These are phyloP conservation scores for Enteromius mattozi DNA, from an alignment of 2,797 vertebrate genomes.

Conservation along the genomic window DNA sequence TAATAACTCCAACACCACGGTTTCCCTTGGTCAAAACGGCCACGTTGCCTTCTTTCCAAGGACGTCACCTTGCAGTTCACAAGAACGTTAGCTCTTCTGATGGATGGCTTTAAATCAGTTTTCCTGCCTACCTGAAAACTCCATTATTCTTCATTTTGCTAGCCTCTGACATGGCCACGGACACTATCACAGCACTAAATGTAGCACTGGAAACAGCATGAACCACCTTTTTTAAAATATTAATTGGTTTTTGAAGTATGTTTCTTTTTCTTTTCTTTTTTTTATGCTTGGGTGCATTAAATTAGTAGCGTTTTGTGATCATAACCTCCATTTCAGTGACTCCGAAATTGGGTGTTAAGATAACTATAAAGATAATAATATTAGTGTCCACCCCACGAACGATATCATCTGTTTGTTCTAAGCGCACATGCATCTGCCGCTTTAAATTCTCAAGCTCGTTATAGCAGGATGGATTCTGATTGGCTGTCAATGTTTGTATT, in stretches of 20 bases:
- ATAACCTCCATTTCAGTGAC: not conserved
- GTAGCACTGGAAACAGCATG: not conserved
- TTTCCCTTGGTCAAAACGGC: slow-evolving; percentile 62
- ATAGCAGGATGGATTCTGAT: too few relatives aligned
- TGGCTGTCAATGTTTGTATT: too few relatives aligned
- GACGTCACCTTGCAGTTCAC: slow-evolving; percentile 60
- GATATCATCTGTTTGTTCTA: too few relatives aligned
- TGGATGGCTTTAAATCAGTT: slow-evolving; percentile 69
- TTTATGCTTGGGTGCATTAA: slow-evolving; percentile 10
- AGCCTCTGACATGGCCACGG: slow-evolving; percentile 50
- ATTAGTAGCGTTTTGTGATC: not conserved
- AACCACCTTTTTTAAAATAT: slow-evolving; percentile 38
- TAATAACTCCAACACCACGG: slow-evolving; percentile 50
- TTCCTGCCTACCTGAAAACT: slow-evolving; percentile 60
- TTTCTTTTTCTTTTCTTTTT: not conserved
- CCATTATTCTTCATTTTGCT: slow-evolving; percentile 72
- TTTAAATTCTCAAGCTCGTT: too few relatives aligned
- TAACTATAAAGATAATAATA: too few relatives aligned
- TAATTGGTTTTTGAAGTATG: slow-evolving; percentile 9
- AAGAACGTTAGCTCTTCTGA: slow-evolving; percentile 64
- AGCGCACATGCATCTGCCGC: too few relatives aligned
- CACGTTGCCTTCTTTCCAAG: slow-evolving; percentile 65
- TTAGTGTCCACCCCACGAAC: too few relatives aligned
- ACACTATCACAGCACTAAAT: slow-evolving; percentile 53
- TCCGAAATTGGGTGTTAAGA: not conserved